A percentile compares a stretch with the other conserved stretches of the same genome.
Evolutionary conservation across 2,888 invertebrate species (phyloP).

Genomic region (Himalopsyche anomala): DNA sequence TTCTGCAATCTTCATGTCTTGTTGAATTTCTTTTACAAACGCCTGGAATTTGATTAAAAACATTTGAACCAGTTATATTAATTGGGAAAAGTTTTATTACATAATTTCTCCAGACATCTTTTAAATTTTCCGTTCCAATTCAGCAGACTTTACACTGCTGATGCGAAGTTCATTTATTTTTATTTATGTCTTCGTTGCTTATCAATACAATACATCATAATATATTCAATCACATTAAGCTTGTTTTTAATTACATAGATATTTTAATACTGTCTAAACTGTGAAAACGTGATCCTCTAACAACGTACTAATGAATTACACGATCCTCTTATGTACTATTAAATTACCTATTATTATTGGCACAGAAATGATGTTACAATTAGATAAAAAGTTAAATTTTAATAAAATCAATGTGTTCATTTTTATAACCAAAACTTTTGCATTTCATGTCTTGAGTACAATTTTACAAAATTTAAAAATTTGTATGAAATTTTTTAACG

Average conservation of each 20-base stretch:
- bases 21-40: neutral
- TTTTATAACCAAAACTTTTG: conserved; percentile 40
- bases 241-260: neutral
- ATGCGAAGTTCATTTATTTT: neutral
- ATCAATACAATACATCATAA: neutral
- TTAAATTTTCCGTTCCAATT: neutral
- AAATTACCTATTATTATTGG: conserved; percentile 11
- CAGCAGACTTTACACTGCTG: conserved; percentile 27
- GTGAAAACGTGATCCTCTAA: conserved; percentile 4
- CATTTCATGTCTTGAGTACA: conserved; percentile 50
- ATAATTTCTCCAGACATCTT: neutral
- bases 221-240: neutral
- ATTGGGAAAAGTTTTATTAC: neutral
- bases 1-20: neutral
- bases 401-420: conserved; percentile 50
- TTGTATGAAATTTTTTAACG: conserved; percentile 21
- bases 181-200: neutral
- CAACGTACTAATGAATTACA: neutral
- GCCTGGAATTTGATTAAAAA: neutral
- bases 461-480: conserved; percentile 51
- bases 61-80: conserved; percentile 5
- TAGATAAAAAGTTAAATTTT: conserved; percentile 28
- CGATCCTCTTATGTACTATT: neutral
- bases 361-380: conserved; percentile 8
- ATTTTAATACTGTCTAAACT: neutral